Base-by-base conservation (phyloP, 1,140 invertebrate genomes). In the Amyelois transitella region DNA sequence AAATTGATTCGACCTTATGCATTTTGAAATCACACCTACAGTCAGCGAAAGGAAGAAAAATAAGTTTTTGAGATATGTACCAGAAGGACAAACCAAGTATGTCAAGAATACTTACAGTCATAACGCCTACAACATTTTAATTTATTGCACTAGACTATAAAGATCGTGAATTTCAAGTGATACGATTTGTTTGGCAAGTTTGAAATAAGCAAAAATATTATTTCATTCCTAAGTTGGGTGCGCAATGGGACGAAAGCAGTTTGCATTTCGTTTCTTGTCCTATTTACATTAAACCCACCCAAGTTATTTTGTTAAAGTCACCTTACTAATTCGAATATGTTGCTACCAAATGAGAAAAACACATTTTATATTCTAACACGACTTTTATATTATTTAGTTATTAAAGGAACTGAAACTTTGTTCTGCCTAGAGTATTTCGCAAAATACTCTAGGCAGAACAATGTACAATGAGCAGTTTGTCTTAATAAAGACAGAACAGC, bases 21-120 rank as follows among this genome's bases (percentile, higher is more conserved):
- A 56, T 61, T 68, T 61, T 53, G 56, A 56, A 61, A 68, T 50
- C 28, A 47, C 58, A 53, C 62, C 59, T 50, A 62, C 60, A 47
- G 20, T 58, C 28, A 58, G 57, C 55, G 53, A 64, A 64, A 54
- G 55, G 53, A 63, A 60, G 58, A 61, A 65, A 61, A 61, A 61
- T 65, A 25, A 43, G 52, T 65, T 60, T 54, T 58, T 47, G 55
- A 65, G 52, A 28, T 54, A 48, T 43, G n/a, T n/a, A n/a, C n/a
- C 49, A 53, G 58, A 58, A 65, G 63, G 63, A 65, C 59, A 53
- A 53, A 47, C 21, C 18, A 53, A 53, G 54, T 60, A 25, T 56
- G 52, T 63, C 54, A 58, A 21, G 24, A 32, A 43, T 38, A 43
- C 21, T 17, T 48, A 18, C 43, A 18, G 22, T 51, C 24, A 24